A percentile compares a stretch with the other conserved stretches of the same genome.
phyloP scores from a whole-genome alignment of 2,888 invertebrate genomes.

The Maniola hyperantus region DNA sequence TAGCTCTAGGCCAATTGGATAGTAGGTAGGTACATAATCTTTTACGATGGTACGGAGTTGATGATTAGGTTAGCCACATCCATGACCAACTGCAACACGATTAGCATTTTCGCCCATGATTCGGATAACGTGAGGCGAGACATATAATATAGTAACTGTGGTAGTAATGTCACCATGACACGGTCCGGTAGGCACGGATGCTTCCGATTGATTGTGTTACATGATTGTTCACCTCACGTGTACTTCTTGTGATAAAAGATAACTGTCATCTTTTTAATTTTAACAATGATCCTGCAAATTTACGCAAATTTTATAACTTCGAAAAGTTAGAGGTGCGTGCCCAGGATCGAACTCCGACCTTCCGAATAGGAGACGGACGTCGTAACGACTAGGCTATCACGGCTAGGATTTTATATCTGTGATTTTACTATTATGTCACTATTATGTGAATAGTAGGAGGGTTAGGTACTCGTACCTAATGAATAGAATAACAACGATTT shows the following conservation, averaged over 20 bases:
- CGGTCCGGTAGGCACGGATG: slow-evolving; percentile 23
- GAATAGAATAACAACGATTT: too few species aligned
- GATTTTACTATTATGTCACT: too few species aligned
- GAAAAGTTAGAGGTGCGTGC: too few species aligned
- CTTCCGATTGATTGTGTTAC: slow-evolving; percentile 35
- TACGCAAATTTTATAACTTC: background rate
- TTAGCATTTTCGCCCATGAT: slow-evolving; percentile 2
- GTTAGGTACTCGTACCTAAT: too few species aligned
- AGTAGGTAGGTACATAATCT: too few species aligned
- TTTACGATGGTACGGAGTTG: too few species aligned
- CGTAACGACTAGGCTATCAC: too few species aligned
- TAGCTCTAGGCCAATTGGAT: too few species aligned
- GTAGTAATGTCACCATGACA: slow-evolving; percentile 17
- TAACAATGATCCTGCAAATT: background rate
- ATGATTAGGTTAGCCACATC: slow-evolving; percentile 4
- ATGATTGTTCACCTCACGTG: slow-evolving; percentile 15
- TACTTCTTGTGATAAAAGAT: background rate
- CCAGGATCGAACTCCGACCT: too few species aligned
- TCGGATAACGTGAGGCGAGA: background rate
- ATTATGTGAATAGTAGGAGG: too few species aligned
- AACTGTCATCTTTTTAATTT: background rate
- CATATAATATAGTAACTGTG: background rate
- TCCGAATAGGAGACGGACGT: too few species aligned
- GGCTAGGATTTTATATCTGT: too few species aligned
- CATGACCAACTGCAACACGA: background rate